These are phyloP conservation scores for Cercopithecus mona DNA, from an alignment of 2,113 vertebrate species.

Conservation along the genomic window DNA sequence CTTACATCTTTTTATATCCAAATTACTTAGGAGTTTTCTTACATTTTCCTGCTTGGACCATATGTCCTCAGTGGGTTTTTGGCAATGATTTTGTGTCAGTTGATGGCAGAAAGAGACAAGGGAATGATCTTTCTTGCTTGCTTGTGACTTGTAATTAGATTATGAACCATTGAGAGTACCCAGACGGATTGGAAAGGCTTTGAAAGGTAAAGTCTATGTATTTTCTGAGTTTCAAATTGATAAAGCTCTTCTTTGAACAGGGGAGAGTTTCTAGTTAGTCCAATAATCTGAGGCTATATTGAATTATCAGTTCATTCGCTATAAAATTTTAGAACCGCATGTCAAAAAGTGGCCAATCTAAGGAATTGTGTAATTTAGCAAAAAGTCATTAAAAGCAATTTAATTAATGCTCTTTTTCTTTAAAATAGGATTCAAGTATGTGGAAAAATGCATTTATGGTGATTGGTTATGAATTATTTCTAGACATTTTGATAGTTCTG, in stretches of 20 bases:
- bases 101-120: not conserved
- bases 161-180: not conserved
- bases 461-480: slow-evolving; percentile 3
- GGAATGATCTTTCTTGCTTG: not conserved
- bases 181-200: slow-evolving; percentile 20
- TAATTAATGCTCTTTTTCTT: not conserved
- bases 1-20: not conserved
- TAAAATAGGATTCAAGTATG: slow-evolving; percentile 28
- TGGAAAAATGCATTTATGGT: not conserved
- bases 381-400: not conserved
- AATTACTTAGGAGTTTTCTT: not conserved
- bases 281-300: not conserved
- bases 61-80: not conserved
- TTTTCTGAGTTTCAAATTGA: slow-evolving; percentile 28
- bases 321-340: not conserved
- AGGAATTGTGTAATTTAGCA: not conserved
- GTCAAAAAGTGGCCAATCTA: not conserved
- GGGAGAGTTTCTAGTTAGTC: slow-evolving; percentile 42
- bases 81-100: not conserved
- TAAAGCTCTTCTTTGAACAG: not conserved
- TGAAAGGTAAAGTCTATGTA: slow-evolving; percentile 21
- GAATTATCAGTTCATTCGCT: not conserved
- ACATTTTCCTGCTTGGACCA: not conserved
- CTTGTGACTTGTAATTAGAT: slow-evolving; percentile 48
- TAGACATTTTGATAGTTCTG: slow-evolving; percentile 30